A percentile compares a stretch with the other conserved stretches of the same genome.
These are phyloP conservation scores for Galerucella calmariensis DNA, from an alignment of 2,888 invertebrate genomes.

Conservation along the genomic window DNA sequence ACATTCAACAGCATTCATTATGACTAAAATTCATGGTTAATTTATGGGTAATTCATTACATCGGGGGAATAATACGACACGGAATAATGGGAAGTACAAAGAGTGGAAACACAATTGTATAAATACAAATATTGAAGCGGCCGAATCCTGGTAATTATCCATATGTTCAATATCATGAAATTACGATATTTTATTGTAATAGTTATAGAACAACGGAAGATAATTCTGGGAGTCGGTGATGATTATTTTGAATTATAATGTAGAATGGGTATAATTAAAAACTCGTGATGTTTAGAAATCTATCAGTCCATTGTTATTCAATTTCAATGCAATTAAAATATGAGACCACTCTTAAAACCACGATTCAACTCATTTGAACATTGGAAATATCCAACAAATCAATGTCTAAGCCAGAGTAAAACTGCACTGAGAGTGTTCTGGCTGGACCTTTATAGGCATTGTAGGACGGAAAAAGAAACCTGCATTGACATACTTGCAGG, in stretches of 20 bases:
- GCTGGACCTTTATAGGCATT: no score
- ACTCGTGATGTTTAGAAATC: not conserved
- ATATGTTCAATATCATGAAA: slow-evolving; percentile 2
- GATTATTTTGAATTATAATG: not conserved
- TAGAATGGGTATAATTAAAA: not conserved
- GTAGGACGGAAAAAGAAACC: no score
- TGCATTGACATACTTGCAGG: no score
- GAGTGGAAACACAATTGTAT: slow-evolving; percentile 3
- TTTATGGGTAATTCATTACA: slow-evolving; percentile 3
- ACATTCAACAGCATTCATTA: slow-evolving; percentile 13
- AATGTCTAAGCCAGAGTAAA: no score
- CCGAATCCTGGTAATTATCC: not conserved
- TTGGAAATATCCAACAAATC: no score
- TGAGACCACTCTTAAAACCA: no score
- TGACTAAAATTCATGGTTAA: not conserved
- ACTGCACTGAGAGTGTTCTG: no score
- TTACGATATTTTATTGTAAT: not conserved
- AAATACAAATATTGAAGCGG: slow-evolving; percentile 13
- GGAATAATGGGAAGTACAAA: not conserved
- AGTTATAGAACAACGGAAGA: not conserved
- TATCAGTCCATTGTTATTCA: not conserved
- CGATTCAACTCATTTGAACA: no score
- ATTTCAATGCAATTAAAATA: not conserved
- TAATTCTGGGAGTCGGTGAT: not conserved
- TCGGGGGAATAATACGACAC: not conserved